Evolutionary conservation across 2,888 invertebrate genomes (phyloP).

Genomic region (Balanococcus diminutus): DNA sequence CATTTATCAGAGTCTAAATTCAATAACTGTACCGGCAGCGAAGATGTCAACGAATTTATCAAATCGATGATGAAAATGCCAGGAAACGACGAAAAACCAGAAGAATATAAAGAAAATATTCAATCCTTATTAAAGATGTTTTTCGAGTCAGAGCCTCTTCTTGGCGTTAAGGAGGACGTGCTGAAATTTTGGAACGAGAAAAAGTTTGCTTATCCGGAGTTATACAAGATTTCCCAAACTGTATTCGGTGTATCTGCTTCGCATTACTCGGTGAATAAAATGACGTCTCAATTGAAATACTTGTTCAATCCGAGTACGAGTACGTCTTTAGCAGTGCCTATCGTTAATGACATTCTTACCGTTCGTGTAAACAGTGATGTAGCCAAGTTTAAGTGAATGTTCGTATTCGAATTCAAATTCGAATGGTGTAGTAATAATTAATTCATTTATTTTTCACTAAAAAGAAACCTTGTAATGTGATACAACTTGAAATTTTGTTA

Average conservation of each 20-base stretch:
- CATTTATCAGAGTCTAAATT: neutral
- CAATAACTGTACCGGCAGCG: neutral
- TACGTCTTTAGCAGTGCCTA: neutral
- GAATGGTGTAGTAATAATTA: neutral
- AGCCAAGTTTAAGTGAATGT: neutral
- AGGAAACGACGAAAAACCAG: neutral
- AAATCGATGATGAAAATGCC: constrained; percentile 2
- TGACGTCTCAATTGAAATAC: neutral
- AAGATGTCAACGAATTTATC: neutral
- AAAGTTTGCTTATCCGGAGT: neutral
- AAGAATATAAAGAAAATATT: neutral
- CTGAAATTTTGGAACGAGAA: constrained; percentile 16
- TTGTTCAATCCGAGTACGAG: neutral
- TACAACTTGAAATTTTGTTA: too few species aligned
- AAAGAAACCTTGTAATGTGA: too few species aligned
- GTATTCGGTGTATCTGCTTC: neutral
- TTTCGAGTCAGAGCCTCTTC: neutral
- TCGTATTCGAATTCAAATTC: neutral
- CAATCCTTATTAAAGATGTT: neutral
- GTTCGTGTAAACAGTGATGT: constrained; percentile 22
- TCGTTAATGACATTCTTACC: constrained; percentile 9
- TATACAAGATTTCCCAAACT: neutral
- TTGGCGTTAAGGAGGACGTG: neutral
- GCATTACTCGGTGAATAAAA: neutral
- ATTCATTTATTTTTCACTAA: too few species aligned